Evolutionary conservation across 2,888 invertebrate species (phyloP).

Genomic region (Plebejus melissa): DNA sequence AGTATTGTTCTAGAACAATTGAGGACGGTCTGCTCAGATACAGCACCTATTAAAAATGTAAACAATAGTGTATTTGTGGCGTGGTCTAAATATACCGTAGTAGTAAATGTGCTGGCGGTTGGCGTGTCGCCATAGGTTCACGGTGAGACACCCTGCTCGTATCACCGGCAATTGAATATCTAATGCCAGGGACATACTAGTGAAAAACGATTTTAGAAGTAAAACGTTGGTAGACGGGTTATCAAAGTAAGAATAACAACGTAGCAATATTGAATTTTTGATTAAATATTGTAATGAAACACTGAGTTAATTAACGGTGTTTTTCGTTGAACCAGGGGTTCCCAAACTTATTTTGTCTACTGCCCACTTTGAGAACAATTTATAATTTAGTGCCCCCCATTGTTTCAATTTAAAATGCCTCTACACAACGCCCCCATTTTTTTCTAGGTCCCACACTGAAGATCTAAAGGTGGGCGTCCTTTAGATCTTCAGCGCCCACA

Average conservation of each 20-base stretch:
- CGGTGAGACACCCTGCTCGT: constrained; percentile 9
- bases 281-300: neutral
- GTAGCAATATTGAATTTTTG: neutral
- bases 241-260: neutral
- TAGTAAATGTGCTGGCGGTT: constrained; percentile 17
- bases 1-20: constrained; percentile 2
- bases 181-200: constrained; percentile 2
- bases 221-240: neutral
- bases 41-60: constrained; percentile 22
- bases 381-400: too few relatives aligned
- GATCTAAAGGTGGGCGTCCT: too few relatives aligned
- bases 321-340: neutral
- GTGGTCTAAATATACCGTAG: constrained; percentile 19
- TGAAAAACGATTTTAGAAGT: neutral
- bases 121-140: constrained; percentile 25
- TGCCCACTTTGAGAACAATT: too few relatives aligned
- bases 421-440: too few relatives aligned
- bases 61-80: constrained; percentile 25
- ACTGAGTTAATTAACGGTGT: neutral
- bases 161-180: constrained; percentile 9
- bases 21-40: neutral
- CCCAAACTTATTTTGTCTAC: too few relatives aligned
- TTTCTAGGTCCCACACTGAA: too few relatives aligned
- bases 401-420: too few relatives aligned
- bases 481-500: too few relatives aligned